Percentiles rank a stretch among this genome's conserved stretches.
phyloP scores from a whole-genome alignment of 2,797 vertebrate genomes.

The Sorex maritimensis region DNA sequence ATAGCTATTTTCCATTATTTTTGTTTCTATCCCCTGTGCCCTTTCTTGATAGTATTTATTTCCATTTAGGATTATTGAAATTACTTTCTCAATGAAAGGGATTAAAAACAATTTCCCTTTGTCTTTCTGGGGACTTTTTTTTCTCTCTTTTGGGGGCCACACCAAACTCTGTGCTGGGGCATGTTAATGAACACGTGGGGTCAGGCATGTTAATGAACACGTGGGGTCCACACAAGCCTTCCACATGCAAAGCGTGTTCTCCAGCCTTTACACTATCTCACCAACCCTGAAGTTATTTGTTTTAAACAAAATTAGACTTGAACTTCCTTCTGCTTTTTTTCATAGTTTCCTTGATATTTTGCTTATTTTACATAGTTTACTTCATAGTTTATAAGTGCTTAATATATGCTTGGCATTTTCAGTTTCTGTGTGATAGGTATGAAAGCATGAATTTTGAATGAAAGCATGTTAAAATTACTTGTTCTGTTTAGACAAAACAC shows the following conservation, averaged over 20 bases:
- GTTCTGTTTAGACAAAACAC: not conserved
- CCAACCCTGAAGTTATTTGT: slow-evolving; percentile 34
- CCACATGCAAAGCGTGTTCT: too few relatives aligned
- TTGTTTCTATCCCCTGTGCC: not conserved
- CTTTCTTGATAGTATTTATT: slow-evolving; percentile 44
- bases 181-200: too few relatives aligned
- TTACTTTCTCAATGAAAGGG: slow-evolving; percentile 44
- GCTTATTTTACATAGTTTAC: too few relatives aligned
- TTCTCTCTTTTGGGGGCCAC: too few relatives aligned
- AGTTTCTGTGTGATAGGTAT: not conserved
- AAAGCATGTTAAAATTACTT: not conserved
- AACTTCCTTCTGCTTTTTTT: slow-evolving; percentile 17
- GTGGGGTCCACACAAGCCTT: too few relatives aligned
- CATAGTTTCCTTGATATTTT: not conserved
- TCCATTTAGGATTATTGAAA: slow-evolving; percentile 19
- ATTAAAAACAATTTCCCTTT: too few relatives aligned
- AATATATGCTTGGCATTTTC: not conserved
- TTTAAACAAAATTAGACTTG: slow-evolving; percentile 46
- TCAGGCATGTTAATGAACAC: too few relatives aligned
- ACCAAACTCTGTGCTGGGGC: too few relatives aligned
- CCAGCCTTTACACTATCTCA: too few relatives aligned
- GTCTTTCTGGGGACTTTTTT: too few relatives aligned
- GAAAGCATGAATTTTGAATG: slow-evolving; percentile 22
- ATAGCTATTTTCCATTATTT: not conserved
- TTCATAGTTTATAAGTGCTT: not conserved